These are phyloP conservation scores for Eupithecia tripunctaria DNA, from an alignment of 2,888 invertebrate species.

Conservation along the genomic window DNA sequence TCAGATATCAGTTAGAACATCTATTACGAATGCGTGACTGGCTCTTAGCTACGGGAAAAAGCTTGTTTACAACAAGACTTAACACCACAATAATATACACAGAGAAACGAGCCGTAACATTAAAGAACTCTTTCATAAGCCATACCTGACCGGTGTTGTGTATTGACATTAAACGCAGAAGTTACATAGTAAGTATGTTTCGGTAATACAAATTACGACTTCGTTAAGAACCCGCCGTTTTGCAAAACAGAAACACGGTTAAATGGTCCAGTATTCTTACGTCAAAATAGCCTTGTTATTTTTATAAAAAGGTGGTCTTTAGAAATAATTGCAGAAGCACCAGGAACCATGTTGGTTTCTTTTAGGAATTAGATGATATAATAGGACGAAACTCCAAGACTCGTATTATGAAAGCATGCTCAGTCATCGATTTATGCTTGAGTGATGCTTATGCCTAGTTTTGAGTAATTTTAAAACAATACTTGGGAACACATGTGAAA, in stretches of 20 bases:
- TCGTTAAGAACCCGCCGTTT: not conserved
- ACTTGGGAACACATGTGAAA: no score
- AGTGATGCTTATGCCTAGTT: no score
- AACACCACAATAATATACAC: not conserved
- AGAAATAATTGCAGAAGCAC: not conserved
- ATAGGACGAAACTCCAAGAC: not conserved
- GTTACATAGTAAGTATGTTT: not conserved
- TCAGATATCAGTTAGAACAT: no score
- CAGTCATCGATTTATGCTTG: no score
- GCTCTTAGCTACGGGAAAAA: not conserved
- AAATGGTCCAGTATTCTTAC: not conserved
- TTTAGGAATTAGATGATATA: not conserved
- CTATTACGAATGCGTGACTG: not conserved
- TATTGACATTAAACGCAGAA: not conserved
- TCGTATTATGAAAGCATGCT: no score
- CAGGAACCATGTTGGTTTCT: not conserved
- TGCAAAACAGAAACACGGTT: not conserved
- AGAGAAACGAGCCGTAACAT: not conserved
- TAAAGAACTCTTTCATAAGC: not conserved
- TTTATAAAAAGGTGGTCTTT: not conserved
- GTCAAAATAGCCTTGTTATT: not conserved
- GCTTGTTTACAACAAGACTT: not conserved
- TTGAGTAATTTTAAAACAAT: no score
- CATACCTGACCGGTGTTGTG: not conserved
- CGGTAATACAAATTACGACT: conserved; percentile 6